A percentile compares a stretch with the other conserved stretches of the same genome.
phyloP scores from a whole-genome alignment of 2,797 vertebrate species.

The Nyctalus aviator region DNA sequence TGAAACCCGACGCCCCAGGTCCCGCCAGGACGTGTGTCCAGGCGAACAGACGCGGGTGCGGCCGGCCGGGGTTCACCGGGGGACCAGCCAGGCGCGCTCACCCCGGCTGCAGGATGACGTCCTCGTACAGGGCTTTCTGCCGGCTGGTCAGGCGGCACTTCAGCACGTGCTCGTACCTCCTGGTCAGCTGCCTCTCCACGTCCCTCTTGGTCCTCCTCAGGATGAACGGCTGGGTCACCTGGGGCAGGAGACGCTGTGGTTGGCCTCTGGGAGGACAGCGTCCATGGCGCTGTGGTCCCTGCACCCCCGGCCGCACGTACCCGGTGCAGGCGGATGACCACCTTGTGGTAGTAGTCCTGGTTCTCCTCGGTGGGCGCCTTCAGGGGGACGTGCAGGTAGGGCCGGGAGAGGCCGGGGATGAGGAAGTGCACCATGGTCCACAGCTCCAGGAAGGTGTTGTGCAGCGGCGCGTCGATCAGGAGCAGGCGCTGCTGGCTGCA shows the following conservation, averaged over 20 bases:
- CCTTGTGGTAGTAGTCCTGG: constrained; percentile 94
- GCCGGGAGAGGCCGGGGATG: constrained; percentile 92
- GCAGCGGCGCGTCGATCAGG: constrained; percentile 92
- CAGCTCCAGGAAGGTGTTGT: constrained; percentile 93
- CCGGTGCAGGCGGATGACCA: constrained; percentile 93
- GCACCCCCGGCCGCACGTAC: constrained; percentile 75
- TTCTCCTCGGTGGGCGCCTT: constrained; percentile 91
- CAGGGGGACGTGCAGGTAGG: constrained; percentile 91
- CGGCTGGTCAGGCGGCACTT: constrained; percentile 92
- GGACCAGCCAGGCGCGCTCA: constrained; percentile 72
- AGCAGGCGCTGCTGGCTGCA: constrained; percentile 92
- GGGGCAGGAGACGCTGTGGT: background rate
- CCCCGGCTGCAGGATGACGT: constrained; percentile 93
- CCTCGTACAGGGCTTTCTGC: constrained; percentile 93
- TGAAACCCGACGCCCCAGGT: background rate
- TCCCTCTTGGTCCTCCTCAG: constrained; percentile 93
- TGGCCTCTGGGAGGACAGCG: no score
- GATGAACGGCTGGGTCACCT: constrained; percentile 95
- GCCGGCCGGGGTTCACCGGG: no score
- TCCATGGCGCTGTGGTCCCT: no score
- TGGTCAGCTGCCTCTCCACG: constrained; percentile 93
- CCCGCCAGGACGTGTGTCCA: background rate
- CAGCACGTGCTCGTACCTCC: constrained; percentile 93
- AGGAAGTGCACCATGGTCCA: constrained; percentile 96
- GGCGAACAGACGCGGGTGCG: no score